These are phyloP conservation scores for Microtus oregoni DNA, from an alignment of 2,113 vertebrate genomes.

Conservation along the genomic window DNA sequence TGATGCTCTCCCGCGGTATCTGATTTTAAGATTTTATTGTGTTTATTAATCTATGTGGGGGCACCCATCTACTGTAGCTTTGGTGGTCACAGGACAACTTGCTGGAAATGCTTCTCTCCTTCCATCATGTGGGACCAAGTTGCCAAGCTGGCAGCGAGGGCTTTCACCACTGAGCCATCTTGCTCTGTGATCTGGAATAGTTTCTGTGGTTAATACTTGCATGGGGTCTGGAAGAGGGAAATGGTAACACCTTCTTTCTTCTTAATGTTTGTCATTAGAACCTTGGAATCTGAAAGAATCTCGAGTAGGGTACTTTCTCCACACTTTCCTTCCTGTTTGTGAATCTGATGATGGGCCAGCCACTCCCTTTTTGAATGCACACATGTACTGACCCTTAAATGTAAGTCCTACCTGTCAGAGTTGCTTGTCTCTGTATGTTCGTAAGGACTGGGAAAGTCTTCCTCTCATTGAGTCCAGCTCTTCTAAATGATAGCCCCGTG, in stretches of 20 bases:
- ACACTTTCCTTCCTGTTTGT: neutral
- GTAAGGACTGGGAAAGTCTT: slow-evolving; percentile 6
- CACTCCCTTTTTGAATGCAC: neutral
- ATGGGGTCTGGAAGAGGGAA: neutral
- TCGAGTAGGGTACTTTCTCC: neutral
- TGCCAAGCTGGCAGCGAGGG: neutral
- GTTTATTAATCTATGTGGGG: neutral
- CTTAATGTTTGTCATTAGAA: neutral
- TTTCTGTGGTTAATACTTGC: slow-evolving; percentile 44
- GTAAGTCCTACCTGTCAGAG: slow-evolving; percentile 26
- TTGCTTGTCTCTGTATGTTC: slow-evolving; percentile 48
- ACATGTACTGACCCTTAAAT: neutral
- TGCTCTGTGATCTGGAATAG: neutral
- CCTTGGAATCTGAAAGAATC: slow-evolving; percentile 39
- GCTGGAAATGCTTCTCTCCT: neutral
- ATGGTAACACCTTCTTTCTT: neutral
- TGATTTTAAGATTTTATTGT: neutral
- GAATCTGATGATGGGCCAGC: neutral
- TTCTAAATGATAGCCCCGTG: slow-evolving; percentile 9
- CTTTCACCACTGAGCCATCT: neutral
- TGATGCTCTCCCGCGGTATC: neutral
- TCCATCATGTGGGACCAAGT: neutral
- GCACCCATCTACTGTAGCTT: neutral
- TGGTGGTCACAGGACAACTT: neutral
- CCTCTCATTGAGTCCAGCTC: slow-evolving; percentile 6